phyloP scores from a whole-genome alignment of 2,113 vertebrate genomes.

The Brachyhypopomus gauderio region DNA sequence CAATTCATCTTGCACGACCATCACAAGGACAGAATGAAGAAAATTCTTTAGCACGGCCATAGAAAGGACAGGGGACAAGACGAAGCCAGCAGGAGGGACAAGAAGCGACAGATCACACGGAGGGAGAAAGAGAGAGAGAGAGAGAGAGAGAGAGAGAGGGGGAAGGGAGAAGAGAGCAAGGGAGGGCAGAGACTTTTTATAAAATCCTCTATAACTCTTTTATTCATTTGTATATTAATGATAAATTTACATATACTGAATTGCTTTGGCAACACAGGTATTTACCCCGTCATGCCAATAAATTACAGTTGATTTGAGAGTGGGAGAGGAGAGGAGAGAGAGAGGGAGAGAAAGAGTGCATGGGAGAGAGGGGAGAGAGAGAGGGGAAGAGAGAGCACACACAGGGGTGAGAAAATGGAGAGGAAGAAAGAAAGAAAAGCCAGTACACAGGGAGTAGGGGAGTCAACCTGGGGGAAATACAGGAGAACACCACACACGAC shows the following conservation, averaged over 20 bases:
- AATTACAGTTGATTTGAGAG: too few relatives aligned
- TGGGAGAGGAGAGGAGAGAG: not conserved
- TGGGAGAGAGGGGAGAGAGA: not conserved
- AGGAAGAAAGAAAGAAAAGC: too few relatives aligned
- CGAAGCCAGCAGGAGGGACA: slow-evolving; percentile 5
- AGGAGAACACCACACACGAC: too few relatives aligned
- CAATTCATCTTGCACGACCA: slow-evolving; percentile 19
- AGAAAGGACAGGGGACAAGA: slow-evolving; percentile 14
- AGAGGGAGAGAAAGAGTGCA: not conserved
- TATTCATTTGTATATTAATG: not conserved
- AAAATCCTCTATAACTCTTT: too few relatives aligned
- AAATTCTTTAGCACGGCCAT: slow-evolving; percentile 22
- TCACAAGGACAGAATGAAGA: slow-evolving; percentile 24
- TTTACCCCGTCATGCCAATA: not conserved
- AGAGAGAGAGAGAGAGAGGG: not conserved
- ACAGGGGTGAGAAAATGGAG: not conserved
- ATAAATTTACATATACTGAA: not conserved
- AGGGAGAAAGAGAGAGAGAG: not conserved
- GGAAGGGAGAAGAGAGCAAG: not conserved
- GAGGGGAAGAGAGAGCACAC: not conserved
- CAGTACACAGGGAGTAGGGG: too few relatives aligned
- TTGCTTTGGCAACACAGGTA: too few relatives aligned
- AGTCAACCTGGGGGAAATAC: too few relatives aligned
- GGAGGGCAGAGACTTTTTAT: not conserved
- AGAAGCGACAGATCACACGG: slow-evolving; percentile 12